Conservation (phyloP, 2,113 vertebrate species). For the Python bivittatus region DNA sequence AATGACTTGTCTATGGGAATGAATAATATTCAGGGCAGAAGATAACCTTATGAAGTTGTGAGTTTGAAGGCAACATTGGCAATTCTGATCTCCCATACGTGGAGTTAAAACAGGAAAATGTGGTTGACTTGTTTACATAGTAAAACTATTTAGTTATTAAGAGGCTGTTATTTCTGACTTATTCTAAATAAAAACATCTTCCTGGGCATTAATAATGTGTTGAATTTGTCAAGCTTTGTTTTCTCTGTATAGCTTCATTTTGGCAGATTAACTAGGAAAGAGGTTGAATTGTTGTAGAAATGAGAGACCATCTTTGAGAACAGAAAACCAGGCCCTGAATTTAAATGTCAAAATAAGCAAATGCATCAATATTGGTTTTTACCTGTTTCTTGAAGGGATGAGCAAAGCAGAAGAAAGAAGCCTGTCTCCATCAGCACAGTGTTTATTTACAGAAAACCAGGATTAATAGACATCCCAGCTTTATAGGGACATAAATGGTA, state of each 20-base stretch:
- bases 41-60: background rate
- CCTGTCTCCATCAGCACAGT: background rate
- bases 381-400: background rate
- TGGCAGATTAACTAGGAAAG: background rate
- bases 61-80: background rate
- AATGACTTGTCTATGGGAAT: background rate
- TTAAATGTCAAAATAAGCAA: background rate
- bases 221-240: background rate
- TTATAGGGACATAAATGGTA: background rate
- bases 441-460: background rate
- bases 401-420: background rate
- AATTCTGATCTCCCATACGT: background rate
- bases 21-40: background rate
- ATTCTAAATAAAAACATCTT: background rate
- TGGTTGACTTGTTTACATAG: background rate
- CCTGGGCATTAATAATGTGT: background rate
- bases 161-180: background rate
- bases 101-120: background rate
- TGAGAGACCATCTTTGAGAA: background rate
- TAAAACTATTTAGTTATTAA: background rate
- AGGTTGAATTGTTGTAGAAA: background rate
- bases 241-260: no score
- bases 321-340: background rate
- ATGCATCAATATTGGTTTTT: background rate
- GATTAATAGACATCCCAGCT: background rate